Percentiles rank a stretch among this genome's conserved stretches.
Conservation (phyloP, 2,113 vertebrate genomes). For the Bujurquina vittata region DNA sequence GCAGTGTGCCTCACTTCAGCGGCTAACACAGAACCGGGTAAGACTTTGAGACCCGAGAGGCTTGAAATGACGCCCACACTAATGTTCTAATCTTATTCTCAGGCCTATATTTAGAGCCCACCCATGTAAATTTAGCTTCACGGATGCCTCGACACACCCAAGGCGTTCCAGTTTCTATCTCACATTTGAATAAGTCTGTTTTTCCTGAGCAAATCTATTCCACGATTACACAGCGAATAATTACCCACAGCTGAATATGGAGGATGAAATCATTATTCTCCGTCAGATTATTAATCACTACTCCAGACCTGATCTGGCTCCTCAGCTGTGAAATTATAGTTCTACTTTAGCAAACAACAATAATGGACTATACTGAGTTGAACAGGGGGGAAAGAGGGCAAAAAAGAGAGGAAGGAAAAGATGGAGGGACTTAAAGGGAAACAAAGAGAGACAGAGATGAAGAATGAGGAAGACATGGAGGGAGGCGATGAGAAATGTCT, state of each 20-base stretch:
- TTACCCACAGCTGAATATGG: slow-evolving; percentile 75
- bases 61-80: slow-evolving; percentile 56
- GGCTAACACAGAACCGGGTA: slow-evolving; percentile 33
- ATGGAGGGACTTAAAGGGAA: slow-evolving; percentile 33
- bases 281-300: slow-evolving; percentile 81
- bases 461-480: not conserved
- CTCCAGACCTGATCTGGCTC: slow-evolving; percentile 73
- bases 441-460: slow-evolving; percentile 4
- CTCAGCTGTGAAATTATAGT: slow-evolving; percentile 83
- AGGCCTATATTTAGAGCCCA: slow-evolving; percentile 66
- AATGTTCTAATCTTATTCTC: slow-evolving; percentile 68
- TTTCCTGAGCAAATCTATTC: slow-evolving; percentile 78
- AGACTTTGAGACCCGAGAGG: slow-evolving; percentile 37
- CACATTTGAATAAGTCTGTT: slow-evolving; percentile 75
- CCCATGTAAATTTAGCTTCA: slow-evolving; percentile 67
- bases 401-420: slow-evolving; percentile 10
- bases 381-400: slow-evolving; percentile 36
- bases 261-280: slow-evolving; percentile 77
- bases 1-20: slow-evolving; percentile 35
- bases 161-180: slow-evolving; percentile 54
- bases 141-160: slow-evolving; percentile 68
- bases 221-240: slow-evolving; percentile 88
- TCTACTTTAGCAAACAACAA: slow-evolving; percentile 83
- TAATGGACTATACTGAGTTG: slow-evolving; percentile 69
- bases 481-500: slow-evolving; percentile 11